Conservation (phyloP, 2,113 vertebrate genomes). For the Xyliphius kryptos region DNA sequence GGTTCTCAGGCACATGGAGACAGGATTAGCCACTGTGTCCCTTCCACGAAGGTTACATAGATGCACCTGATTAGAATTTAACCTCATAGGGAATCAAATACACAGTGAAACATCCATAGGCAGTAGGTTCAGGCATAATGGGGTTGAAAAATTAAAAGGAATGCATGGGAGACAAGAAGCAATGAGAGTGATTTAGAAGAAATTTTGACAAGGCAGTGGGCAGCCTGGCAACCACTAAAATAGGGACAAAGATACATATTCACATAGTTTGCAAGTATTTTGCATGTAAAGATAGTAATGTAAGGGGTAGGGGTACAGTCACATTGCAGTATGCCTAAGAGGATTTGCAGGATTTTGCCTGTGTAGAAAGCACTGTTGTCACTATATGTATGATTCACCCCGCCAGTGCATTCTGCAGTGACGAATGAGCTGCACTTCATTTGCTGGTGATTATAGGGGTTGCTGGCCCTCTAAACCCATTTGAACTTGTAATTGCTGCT, state of each 20-base stretch:
- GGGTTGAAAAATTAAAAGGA: too few species aligned
- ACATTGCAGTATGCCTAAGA: conserved; percentile 71
- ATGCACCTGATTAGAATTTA: conserved; percentile 57
- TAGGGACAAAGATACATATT: too few species aligned
- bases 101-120: too few species aligned
- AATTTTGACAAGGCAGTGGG: conserved; percentile 44
- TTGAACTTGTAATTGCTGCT: conserved; percentile 99
- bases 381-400: conserved; percentile 85
- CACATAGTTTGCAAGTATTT: too few species aligned
- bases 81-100: conserved; percentile 34
- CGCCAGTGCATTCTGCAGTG: conserved; percentile 73
- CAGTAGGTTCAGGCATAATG: too few species aligned
- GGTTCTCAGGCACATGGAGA: conserved; percentile 67
- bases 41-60: conserved; percentile 60
- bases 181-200: too few species aligned
- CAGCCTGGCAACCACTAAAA: conserved; percentile 52
- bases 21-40: conserved; percentile 65
- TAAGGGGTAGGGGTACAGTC: conserved; percentile 59
- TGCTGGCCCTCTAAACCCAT: conserved; percentile 95
- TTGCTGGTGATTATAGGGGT: conserved; percentile 94
- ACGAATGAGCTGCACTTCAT: conserved; percentile 95
- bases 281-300: conserved; percentile 39
- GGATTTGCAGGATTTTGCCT: conserved; percentile 80
- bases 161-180: conserved; percentile 18
- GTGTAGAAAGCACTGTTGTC: conserved; percentile 88